A percentile compares a stretch with the other conserved stretches of the same genome.
phyloP scores from a whole-genome alignment of 2,797 vertebrate genomes.

The Catharus ustulatus region DNA sequence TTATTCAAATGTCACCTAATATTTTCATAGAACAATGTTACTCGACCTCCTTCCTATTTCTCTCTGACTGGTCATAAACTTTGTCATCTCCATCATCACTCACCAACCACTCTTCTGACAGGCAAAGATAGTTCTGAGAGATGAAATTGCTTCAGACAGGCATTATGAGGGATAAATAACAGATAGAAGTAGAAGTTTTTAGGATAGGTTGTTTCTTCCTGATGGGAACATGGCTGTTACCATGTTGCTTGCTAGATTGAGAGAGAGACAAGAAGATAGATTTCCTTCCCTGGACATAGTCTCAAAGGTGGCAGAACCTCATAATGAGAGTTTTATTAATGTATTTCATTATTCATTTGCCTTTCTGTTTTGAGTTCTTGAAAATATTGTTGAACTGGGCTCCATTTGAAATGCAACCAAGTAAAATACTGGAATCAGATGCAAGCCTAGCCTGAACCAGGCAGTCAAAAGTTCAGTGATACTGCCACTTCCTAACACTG shows the following conservation, averaged over 20 bases:
- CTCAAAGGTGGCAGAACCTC: not conserved
- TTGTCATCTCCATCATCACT: slow-evolving; percentile 42
- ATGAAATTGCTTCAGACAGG: slow-evolving; percentile 42
- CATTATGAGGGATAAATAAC: slow-evolving; percentile 21
- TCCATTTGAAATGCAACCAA: not conserved
- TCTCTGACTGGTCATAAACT: slow-evolving; percentile 4
- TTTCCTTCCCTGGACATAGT: not conserved
- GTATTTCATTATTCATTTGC: not conserved
- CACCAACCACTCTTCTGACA: slow-evolving; percentile 45
- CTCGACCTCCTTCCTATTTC: not conserved
- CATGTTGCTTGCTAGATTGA: slow-evolving; percentile 33
- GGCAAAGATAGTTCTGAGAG: slow-evolving; percentile 30
- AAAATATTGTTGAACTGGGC: not conserved
- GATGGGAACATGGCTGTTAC: slow-evolving; percentile 31
- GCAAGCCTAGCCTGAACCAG: not conserved
- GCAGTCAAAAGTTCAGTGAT: not conserved
- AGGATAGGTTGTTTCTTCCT: slow-evolving; percentile 36
- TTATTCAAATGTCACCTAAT: not conserved
- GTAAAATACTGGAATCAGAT: not conserved
- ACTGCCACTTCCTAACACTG: too few species aligned
- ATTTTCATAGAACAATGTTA: not conserved
- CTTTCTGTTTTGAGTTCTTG: not conserved
- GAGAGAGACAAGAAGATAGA: not conserved
- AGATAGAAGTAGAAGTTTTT: not conserved
- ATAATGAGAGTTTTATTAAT: not conserved